Evolutionary conservation across 2,797 vertebrate species (phyloP).

Genomic region (Anableps anableps): DNA sequence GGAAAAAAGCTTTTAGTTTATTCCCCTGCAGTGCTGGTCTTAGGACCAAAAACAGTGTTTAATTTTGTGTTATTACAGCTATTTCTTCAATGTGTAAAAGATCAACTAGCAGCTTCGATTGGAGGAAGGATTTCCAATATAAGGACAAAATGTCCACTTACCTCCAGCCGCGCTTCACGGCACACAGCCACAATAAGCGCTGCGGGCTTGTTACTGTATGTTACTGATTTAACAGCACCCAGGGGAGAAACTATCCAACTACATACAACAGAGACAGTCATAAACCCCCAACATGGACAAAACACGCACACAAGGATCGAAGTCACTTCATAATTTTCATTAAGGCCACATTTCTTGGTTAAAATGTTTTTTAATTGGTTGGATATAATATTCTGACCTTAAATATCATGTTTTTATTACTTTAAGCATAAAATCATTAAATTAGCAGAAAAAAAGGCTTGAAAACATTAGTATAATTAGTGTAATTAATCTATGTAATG

Average conservation of each 20-base stretch:
- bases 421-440: too few species aligned
- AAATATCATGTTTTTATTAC: too few species aligned
- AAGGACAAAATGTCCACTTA: slow-evolving; percentile 11
- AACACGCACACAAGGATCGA: neutral
- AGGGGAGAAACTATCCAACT: slow-evolving; percentile 14
- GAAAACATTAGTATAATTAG: too few species aligned
- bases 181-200: neutral
- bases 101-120: slow-evolving; percentile 9
- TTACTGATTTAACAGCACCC: slow-evolving; percentile 16
- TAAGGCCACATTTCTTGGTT: too few species aligned
- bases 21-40: neutral
- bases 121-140: slow-evolving; percentile 23
- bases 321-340: neutral
- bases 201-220: neutral
- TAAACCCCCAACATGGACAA: neutral
- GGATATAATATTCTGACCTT: too few species aligned
- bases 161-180: neutral
- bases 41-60: neutral
- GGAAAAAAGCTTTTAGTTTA: neutral
- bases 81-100: neutral
- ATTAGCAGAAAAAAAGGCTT: too few species aligned
- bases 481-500: too few species aligned
- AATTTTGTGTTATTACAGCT: neutral
- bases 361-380: too few species aligned
- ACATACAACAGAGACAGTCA: slow-evolving; percentile 12